Evolutionary conservation across 2,113 vertebrate species (phyloP).

Genomic region (Tetrao urogallus): DNA sequence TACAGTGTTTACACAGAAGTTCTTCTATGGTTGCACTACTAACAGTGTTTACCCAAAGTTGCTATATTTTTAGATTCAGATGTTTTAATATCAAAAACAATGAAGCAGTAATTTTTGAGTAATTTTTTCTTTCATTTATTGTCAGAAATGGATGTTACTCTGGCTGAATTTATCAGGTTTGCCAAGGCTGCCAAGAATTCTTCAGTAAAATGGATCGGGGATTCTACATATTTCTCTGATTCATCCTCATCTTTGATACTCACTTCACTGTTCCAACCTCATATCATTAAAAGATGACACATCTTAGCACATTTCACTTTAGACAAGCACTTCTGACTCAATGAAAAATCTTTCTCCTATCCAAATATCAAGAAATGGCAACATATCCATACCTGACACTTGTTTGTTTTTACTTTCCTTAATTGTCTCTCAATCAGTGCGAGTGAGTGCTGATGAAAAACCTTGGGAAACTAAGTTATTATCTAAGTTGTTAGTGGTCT

Average conservation of each 20-base stretch:
- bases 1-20: rapidly evolving
- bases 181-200: neutral
- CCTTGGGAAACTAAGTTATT: neutral
- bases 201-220: neutral
- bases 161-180: neutral
- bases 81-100: neutral
- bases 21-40: neutral
- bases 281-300: neutral
- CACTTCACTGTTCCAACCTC: neutral
- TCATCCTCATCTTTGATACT: neutral
- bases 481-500: neutral
- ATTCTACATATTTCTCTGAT: neutral
- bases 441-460: neutral
- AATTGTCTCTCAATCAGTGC: neutral
- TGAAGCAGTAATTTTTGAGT: neutral
- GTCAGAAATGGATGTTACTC: neutral
- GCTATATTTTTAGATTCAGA: neutral
- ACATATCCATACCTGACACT: neutral
- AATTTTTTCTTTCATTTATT: neutral
- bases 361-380: neutral
- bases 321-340: neutral
- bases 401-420: neutral
- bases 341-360: neutral
- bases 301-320: neutral
- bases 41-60: neutral